phyloP scores from a whole-genome alignment of 2,113 vertebrate genomes.

The Narcine bancroftii region DNA sequence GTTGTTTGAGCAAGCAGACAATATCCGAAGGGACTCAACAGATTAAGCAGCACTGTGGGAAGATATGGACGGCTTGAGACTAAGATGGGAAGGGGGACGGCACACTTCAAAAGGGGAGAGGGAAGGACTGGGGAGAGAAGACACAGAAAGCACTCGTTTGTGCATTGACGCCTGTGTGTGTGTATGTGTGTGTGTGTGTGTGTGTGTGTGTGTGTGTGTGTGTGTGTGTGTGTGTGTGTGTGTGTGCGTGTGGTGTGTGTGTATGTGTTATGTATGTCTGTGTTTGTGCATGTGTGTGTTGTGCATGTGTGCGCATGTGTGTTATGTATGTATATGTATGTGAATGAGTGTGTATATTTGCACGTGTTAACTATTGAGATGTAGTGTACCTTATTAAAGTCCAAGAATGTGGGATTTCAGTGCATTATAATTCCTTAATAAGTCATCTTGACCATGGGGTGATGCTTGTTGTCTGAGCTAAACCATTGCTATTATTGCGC shows the following conservation, averaged over 20 bases:
- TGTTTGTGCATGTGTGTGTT: not conserved
- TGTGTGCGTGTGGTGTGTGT: not conserved
- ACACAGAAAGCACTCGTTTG: no score
- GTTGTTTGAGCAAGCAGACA: no score
- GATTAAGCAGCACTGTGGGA: no score
- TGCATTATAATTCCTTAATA: not conserved
- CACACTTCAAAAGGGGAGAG: no score
- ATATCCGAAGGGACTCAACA: no score
- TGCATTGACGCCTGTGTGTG: no score
- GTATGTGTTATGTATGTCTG: not conserved
- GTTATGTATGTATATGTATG: not conserved
- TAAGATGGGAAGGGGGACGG: no score
- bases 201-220: not conserved
- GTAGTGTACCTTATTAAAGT: not conserved
- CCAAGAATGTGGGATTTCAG: not conserved
- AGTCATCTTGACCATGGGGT: not conserved
- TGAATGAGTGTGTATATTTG: not conserved
- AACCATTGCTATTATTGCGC: not conserved
- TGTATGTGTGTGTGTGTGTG: not conserved
- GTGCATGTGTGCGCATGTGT: not conserved
- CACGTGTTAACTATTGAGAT: not conserved
- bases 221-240: not conserved
- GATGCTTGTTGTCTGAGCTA: not conserved
- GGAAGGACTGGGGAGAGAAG: no score
- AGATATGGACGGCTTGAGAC: no score